Conservation (phyloP, 2,888 invertebrate species). For the Sminthurides aquaticus region DNA sequence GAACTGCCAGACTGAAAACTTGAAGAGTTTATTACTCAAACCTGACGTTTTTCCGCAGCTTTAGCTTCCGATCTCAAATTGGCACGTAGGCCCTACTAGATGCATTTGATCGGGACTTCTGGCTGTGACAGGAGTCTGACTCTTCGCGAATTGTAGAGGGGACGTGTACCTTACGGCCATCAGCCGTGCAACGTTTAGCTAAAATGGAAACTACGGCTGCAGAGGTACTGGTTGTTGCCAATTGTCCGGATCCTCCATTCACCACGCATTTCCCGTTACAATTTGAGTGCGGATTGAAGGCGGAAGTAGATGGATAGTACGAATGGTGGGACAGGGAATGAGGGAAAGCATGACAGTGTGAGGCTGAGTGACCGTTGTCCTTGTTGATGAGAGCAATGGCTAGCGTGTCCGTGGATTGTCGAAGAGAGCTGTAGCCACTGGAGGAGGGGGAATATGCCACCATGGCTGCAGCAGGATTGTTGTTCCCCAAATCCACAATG, state of each 20-base stretch:
- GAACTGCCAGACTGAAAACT: no score
- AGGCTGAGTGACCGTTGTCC: constrained; percentile 19
- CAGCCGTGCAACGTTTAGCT: constrained; percentile 18
- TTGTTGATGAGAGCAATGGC: constrained; percentile 22
- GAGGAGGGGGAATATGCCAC: constrained; percentile 39
- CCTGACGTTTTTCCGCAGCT: not conserved
- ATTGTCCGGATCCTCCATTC: not conserved
- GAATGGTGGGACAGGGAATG: constrained; percentile 7
- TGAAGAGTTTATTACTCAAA: no score
- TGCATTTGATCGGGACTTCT: constrained; percentile 31
- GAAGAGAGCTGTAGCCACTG: constrained; percentile 39
- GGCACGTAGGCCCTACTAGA: constrained; percentile 25
- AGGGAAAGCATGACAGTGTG: constrained; percentile 23
- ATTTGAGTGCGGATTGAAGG: not conserved
- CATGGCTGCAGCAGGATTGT: constrained; percentile 18
- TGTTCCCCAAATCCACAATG: constrained; percentile 25
- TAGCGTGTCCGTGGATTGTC: constrained; percentile 36
- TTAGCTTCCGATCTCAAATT: constrained; percentile 15
- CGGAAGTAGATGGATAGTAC: constrained; percentile 13
- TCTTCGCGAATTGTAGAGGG: constrained; percentile 42
- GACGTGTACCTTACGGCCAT: constrained; percentile 34
- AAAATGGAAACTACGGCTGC: constrained; percentile 24
- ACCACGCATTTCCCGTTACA: constrained; percentile 14
- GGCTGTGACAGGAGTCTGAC: constrained; percentile 40
- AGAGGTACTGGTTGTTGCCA: constrained; percentile 5